Evolutionary conservation across 2,113 vertebrate species (phyloP).

Genomic region (Trogon surrucura): DNA sequence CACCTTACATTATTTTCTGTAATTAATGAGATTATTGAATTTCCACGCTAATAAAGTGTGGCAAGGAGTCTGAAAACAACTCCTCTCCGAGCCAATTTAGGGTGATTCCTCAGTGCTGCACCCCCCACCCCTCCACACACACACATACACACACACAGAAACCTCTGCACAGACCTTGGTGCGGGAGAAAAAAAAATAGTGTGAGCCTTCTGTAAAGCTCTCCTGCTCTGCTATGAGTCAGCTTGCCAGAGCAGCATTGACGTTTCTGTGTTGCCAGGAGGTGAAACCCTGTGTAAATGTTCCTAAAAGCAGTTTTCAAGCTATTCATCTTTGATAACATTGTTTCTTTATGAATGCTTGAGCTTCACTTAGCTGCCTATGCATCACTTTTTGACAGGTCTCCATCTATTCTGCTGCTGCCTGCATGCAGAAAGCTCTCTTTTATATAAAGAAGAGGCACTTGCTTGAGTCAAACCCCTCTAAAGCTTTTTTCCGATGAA

Average conservation of each 20-base stretch:
- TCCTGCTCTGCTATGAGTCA: constrained; percentile 59
- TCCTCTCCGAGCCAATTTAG: constrained; percentile 38
- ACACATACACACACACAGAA: neutral
- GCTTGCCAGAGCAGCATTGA: constrained; percentile 43
- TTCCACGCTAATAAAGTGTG: constrained; percentile 68
- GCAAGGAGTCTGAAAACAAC: constrained; percentile 69
- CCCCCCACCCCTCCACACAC: neutral
- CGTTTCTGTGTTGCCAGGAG: constrained; percentile 67
- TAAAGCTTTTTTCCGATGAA: neutral
- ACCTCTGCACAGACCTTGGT: constrained; percentile 44
- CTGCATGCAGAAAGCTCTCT: constrained; percentile 11
- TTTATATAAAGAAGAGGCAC: constrained; percentile 10
- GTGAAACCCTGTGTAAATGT: constrained; percentile 72
- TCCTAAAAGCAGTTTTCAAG: constrained; percentile 75
- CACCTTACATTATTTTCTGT: constrained; percentile 75
- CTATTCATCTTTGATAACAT: constrained; percentile 76
- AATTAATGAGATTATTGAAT: constrained; percentile 79
- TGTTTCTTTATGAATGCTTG: constrained; percentile 72
- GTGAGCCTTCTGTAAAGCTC: constrained; percentile 12
- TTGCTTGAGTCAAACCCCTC: neutral
- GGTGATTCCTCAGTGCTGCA: constrained; percentile 29
- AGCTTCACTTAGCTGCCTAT: constrained; percentile 70
- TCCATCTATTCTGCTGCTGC: constrained; percentile 66
- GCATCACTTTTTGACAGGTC: constrained; percentile 70
- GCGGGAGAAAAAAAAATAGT: neutral